Base-by-base conservation (phyloP, 2,797 vertebrate genomes). In the Aratinga solstitialis region DNA sequence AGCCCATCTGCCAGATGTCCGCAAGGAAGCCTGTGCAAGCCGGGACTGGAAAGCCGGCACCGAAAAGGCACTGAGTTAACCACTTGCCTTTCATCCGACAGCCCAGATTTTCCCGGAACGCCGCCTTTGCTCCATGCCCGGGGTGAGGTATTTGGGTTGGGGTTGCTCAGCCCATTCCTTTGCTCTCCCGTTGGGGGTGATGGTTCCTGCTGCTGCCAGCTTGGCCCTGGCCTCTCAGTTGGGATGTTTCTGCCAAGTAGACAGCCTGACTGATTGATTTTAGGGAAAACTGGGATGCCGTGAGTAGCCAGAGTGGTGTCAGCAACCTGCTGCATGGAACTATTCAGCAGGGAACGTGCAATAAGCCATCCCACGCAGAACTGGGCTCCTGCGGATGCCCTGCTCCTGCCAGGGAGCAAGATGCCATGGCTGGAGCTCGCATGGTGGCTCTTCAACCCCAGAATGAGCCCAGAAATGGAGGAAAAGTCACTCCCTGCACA, bases 1-100 rank as follows among this genome's bases (percentile, higher is more conserved):
- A 23, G 42, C 68, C 26, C 75, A 80, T 80, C 87, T 80, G 84
- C 95, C 95, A 97, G 97, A 96, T 95, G 97, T 93, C 92, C 59
- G 80, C 80, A 38, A 91, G 89, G 89, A 81, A 95, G 71, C 81
- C 76, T 26, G 30, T 63, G 92, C 89, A 96, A 96, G 95, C 89
- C 15, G 1, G 10, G 58, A 96, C 95, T 96, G 93, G 96, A 96
- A 96, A 88, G 21, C 7, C 43, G 0, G 73, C 2, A 4, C 14
- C 43, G 82, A 34, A 84, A 18, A 88, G 75, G 47, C 15, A 2
- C 85, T 82, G 78, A 30, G 2, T 54, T 27, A 88, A 78, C 63
- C 9, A 0, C 89, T 82, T 30, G 0, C 77, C 92, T 97, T 93
- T 94, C 82, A 96, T 93, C 86, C 54, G 0, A 38, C 45, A 0